Percentiles rank a stretch among this genome's conserved stretches.
phyloP scores from a whole-genome alignment of 1,140 invertebrate genomes.

The Conus ventricosus region DNA sequence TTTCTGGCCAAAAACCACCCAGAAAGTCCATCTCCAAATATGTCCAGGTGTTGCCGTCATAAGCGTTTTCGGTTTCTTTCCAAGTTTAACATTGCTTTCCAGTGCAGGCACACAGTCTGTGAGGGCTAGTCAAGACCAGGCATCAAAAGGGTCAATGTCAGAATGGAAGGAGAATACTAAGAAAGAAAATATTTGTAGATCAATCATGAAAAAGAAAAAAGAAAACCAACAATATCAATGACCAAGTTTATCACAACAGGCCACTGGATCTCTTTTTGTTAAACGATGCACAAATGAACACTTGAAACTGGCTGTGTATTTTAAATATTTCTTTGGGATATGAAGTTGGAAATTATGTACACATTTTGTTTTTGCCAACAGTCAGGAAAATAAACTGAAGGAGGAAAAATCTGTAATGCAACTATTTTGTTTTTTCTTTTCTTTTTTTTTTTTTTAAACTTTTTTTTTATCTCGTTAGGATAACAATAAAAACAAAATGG shows the following conservation, averaged over 20 bases:
- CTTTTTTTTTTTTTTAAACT: neutral
- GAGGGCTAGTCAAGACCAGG: neutral
- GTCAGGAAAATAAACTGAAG: neutral
- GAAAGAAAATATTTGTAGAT: neutral
- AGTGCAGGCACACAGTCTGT: neutral
- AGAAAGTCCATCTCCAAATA: neutral
- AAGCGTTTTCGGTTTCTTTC: constrained; percentile 25
- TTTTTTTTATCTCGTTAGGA: neutral
- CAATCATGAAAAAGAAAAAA: neutral
- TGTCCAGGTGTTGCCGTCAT: neutral
- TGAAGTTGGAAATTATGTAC: neutral
- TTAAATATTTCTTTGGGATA: no score
- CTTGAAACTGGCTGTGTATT: no score
- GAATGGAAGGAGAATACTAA: neutral
- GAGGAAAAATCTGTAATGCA: constrained; percentile 10
- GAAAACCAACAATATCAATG: neutral
- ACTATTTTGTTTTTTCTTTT: constrained; percentile 17
- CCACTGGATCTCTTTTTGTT: neutral
- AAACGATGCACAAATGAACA: no score
- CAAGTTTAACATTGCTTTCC: neutral
- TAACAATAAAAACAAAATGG: constrained; percentile 32
- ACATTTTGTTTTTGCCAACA: neutral
- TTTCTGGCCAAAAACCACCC: neutral
- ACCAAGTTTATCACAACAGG: neutral
- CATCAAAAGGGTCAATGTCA: no score